These are phyloP conservation scores for Harpalus rubripes DNA, from an alignment of 2,888 invertebrate species.

Conservation along the genomic window DNA sequence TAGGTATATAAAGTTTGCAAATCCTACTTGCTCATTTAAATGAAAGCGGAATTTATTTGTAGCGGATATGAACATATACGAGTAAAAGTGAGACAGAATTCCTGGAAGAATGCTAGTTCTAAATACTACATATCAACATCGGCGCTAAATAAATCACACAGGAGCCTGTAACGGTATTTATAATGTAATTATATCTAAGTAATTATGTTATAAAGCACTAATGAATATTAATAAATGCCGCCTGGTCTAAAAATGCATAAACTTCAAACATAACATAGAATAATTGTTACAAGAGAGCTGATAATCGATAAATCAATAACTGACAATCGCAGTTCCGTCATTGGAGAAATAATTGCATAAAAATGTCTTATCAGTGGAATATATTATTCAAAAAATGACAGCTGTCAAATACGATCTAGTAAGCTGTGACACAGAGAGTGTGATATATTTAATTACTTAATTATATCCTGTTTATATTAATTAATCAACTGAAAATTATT, in stretches of 20 bases:
- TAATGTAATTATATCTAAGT: slow-evolving; percentile 38
- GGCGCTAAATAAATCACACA: slow-evolving; percentile 34
- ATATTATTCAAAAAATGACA: slow-evolving; percentile 27
- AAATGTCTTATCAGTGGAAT: slow-evolving; percentile 30
- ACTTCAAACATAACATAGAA: slow-evolving; percentile 12
- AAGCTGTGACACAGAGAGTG: slow-evolving; percentile 4
- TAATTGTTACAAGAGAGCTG: slow-evolving; percentile 25
- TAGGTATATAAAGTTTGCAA: neutral
- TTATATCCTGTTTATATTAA: slow-evolving; percentile 57
- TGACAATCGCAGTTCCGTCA: slow-evolving; percentile 28
- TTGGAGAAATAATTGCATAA: slow-evolving; percentile 6
- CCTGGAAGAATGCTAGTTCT: slow-evolving; percentile 33
- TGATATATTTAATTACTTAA: slow-evolving; percentile 53
- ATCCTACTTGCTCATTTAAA: neutral
- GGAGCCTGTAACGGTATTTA: slow-evolving; percentile 26
- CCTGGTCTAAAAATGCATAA: slow-evolving; percentile 28
- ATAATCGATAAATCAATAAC: slow-evolving; percentile 47
- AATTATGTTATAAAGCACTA: slow-evolving; percentile 45
- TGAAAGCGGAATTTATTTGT: slow-evolving; percentile 22
- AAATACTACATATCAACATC: slow-evolving; percentile 17
- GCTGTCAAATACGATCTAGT: slow-evolving; percentile 49
- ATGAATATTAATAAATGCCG: slow-evolving; percentile 38
- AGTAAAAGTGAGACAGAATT: slow-evolving; percentile 34
- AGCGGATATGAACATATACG: slow-evolving; percentile 10
- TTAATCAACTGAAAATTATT: slow-evolving; percentile 54